Base-by-base conservation (phyloP, 1,140 invertebrate species). In the Saxidomus purpurata region DNA sequence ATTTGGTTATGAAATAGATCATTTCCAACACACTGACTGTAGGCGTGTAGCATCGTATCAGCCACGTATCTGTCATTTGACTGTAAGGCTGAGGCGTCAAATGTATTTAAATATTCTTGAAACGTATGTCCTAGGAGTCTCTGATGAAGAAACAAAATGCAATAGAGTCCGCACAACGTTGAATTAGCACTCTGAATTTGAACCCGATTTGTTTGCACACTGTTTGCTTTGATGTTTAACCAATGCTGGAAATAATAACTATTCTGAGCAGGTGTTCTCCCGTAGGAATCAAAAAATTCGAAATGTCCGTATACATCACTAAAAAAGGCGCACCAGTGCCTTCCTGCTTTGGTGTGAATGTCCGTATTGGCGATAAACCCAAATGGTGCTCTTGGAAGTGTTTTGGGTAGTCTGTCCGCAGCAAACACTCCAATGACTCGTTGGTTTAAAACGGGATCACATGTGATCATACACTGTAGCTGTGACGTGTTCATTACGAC, bases 291-390 rank as follows among this genome's bases (percentile, higher is more conserved):
- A 25, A 86, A 86, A 76, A 86, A 76, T 55, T 86, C 67, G 17
- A 86, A 34, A 55, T 76, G 28, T 61, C 69, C 63, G 13, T 17
- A 1, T 11, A 22, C 34, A 22, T 86, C 83, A 8, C 67, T 55
- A 31, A 76, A 86, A 76, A 86, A 86, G 13, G 67, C 67, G 34
- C 67, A 76, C 83, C 83, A 86, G 36, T 76, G 83, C 19, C 22
- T 52, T 31, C 67, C 67, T 25, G 25, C 43, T 59, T 86, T 52
- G 0, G 36, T 36, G 38, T 76, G 49, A 55, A 59, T 69, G 69
- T 86, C 83, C 3, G 47, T 86, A n/a, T 76, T 76, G 0, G 83
- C 83, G 31, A 86, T 86, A 86, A 86, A 76, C 22, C 69, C 83
- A 52, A 31, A 85, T 3, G 82, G 83, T 17, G 71, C 22, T 36